A percentile compares a stretch with the other conserved stretches of the same genome.
Evolutionary conservation across 1,140 invertebrate genomes (phyloP).

Genomic region (Lepidotrigona ventralis): DNA sequence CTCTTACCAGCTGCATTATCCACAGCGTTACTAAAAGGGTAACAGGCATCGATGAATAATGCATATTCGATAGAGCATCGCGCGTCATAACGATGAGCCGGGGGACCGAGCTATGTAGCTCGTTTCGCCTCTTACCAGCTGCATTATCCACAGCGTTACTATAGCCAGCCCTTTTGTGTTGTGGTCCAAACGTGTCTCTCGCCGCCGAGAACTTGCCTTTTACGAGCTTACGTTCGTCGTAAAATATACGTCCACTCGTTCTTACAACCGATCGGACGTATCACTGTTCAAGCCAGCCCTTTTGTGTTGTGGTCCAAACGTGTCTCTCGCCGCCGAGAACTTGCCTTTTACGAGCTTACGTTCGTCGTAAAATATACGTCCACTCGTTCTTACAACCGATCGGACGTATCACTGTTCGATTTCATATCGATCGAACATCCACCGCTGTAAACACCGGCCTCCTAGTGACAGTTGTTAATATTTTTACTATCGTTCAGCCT

Average conservation of each 20-base stretch:
- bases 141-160: slow-evolving; percentile 15
- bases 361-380: slow-evolving; percentile 51
- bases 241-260: slow-evolving; percentile 43
- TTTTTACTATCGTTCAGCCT: not conserved
- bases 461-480: not conserved
- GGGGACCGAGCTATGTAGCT: not conserved
- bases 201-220: slow-evolving; percentile 2
- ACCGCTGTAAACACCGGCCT: not conserved
- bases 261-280: slow-evolving; percentile 31
- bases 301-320: slow-evolving; percentile 29
- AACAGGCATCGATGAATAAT: slow-evolving; percentile 31
- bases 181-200: not conserved
- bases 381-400: slow-evolving; percentile 33
- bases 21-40: not conserved
- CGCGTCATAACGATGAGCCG: slow-evolving; percentile 39
- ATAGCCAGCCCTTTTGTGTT: slow-evolving; percentile 29
- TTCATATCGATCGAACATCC: slow-evolving; percentile 28
- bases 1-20: slow-evolving; percentile 30
- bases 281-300: not conserved
- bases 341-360: slow-evolving; percentile 37
- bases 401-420: not conserved
- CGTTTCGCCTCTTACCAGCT: slow-evolving; percentile 8
- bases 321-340: not conserved
- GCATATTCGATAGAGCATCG: slow-evolving; percentile 42
- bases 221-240: slow-evolving; percentile 40